Conservation (phyloP, 2,888 invertebrate species). For the Cryptus armator region DNA sequence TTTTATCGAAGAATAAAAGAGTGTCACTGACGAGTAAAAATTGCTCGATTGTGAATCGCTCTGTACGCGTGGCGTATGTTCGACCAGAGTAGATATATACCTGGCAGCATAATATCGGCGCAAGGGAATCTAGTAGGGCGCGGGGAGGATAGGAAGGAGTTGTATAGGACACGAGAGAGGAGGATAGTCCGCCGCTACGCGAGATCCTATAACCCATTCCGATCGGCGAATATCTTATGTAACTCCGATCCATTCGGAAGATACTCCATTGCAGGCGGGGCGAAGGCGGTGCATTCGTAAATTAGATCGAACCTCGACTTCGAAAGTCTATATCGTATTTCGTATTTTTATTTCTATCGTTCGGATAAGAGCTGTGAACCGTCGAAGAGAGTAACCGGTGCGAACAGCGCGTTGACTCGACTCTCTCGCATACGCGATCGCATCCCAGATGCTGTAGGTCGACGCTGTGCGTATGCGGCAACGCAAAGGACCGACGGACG, state of each 20-base stretch:
- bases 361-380: conserved; percentile 15
- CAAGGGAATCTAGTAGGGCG: conserved; percentile 62
- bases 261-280: conserved; percentile 42
- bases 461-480: conserved; percentile 6
- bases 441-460: conserved; percentile 56
- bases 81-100: conserved; percentile 49
- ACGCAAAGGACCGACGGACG: conserved; percentile 1
- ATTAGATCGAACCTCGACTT: conserved; percentile 37
- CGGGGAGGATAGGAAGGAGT: conserved; percentile 36
- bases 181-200: conserved; percentile 31
- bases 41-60: conserved; percentile 52
- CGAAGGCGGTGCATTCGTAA: conserved; percentile 45
- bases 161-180: conserved; percentile 20
- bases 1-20: neutral
- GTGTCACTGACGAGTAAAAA: neutral
- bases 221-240: conserved; percentile 60
- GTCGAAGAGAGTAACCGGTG: neutral
- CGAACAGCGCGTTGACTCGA: neutral
- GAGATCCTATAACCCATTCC: conserved; percentile 43
- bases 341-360: neutral
- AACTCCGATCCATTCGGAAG: conserved; percentile 57
- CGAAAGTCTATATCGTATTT: neutral
- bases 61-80: conserved; percentile 46
- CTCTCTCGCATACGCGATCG: conserved; percentile 45
- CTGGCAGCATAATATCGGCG: conserved; percentile 54